phyloP scores from a whole-genome alignment of 2,888 invertebrate species.

The Anagyrus pseudococci region DNA sequence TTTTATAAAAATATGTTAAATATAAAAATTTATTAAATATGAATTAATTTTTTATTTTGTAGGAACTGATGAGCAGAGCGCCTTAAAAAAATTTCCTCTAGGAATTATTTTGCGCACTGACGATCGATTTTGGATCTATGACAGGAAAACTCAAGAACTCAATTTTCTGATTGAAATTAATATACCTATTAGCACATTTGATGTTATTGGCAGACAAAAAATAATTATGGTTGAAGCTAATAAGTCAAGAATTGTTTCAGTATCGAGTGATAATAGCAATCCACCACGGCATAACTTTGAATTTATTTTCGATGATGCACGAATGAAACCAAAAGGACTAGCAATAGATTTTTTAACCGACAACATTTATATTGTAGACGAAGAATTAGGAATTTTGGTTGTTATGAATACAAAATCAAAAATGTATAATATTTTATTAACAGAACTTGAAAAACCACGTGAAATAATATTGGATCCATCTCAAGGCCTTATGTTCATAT shows the following conservation, averaged over 20 bases:
- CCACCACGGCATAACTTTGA: too few species aligned
- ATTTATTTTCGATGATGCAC: not conserved
- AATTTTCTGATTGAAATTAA: not conserved
- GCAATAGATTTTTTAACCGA: not conserved
- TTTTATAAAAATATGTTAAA: not conserved
- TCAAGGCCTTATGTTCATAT: constrained; percentile 13
- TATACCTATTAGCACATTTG: not conserved
- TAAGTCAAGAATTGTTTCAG: not conserved
- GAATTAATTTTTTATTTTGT: not conserved
- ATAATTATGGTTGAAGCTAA: not conserved
- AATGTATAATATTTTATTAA: not conserved
- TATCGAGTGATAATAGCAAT: not conserved
- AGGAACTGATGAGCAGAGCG: not conserved
- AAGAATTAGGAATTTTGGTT: not conserved
- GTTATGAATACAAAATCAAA: not conserved
- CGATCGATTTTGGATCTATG: not conserved
- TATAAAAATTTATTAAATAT: not conserved
- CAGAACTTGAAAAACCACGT: not conserved
- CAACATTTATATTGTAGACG: constrained; percentile 4
- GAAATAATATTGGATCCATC: constrained; percentile 13
- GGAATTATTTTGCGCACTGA: not conserved
- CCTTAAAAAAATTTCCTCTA: not conserved
- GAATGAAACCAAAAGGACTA: not conserved
- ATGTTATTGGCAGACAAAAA: not conserved
- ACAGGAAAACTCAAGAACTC: not conserved